Evolutionary conservation across 2,113 vertebrate genomes (phyloP), one percentile per base, ranked within the genome.

Genomic region (Thunnus thynnus): DNA sequence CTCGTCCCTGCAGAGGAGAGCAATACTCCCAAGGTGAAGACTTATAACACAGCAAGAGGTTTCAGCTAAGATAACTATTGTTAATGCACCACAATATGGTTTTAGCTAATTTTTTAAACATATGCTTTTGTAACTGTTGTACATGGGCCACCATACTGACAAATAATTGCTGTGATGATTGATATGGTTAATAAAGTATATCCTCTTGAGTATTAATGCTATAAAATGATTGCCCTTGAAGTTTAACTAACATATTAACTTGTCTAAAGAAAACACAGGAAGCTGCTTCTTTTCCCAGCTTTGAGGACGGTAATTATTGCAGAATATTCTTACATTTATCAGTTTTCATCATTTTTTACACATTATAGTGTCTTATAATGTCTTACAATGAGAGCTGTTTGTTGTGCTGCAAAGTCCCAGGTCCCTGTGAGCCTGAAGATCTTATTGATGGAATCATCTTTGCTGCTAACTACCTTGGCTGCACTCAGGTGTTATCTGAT

Each of bases 391-490:
- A 50, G 55, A 56, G 20, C 25, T 22, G 32, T 64, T 82, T 82
- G 17, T 76, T 69, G 55, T 72, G 62, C 52, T 73, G 52, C 7
- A 44, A 56, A 99, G 98, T 99, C 88, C 98, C 98, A 94, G 98
- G 98, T 18, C 98, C 98, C 13, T 99, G 98, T 78, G 98, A 99
- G 84, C 98, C 98, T 0, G 98, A 99, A 78, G 98, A 99, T 90
- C 98, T 99, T 73, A 98, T 99, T 3, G 98, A 99, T 78, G 98
- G 98, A 13, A 99, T 99, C 92, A 99, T 99, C 90, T 99, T 99
- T 74, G 98, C 98, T 41, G 98, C 98, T 88, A 99, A 99, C 94
- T 99, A 99, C 94, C 94, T 99, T 92, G 98, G 98, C 74, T 99
- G 97, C 78, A 99, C 98, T 2, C 98, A 99, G 93, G 95, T 99